phyloP scores from a whole-genome alignment of 2,888 invertebrate species.

The Pachycephus smyrnensis region DNA sequence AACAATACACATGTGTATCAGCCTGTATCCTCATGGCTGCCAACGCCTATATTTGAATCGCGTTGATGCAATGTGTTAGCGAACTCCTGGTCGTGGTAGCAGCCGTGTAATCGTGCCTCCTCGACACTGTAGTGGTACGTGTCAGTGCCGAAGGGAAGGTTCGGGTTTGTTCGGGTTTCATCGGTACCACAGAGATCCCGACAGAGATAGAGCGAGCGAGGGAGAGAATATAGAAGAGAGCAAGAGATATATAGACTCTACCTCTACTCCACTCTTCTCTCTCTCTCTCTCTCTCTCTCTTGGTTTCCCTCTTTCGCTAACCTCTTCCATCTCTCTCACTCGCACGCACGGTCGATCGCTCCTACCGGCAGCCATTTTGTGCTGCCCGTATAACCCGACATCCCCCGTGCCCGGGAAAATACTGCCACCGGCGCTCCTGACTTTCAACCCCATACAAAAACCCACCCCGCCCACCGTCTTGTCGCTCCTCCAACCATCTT shows the following conservation, averaged over 20 bases:
- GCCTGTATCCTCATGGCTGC: constrained; percentile 23
- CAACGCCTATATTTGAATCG: constrained; percentile 33
- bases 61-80: constrained; percentile 29
- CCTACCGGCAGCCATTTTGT: constrained; percentile 61
- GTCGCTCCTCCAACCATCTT: neutral
- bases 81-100: neutral
- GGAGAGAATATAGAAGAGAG: neutral
- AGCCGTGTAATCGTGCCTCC: neutral
- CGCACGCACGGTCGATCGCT: constrained; percentile 59
- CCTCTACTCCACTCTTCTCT: neutral
- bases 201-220: constrained; percentile 12
- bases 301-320: neutral
- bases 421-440: constrained; percentile 39
- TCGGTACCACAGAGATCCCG: constrained; percentile 6
- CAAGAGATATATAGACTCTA: neutral
- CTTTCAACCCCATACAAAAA: constrained; percentile 1
- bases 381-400: constrained; percentile 47
- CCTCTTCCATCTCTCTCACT: constrained; percentile 30
- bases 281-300: neutral
- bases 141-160: constrained; percentile 15
- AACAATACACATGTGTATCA: constrained; percentile 4
- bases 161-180: neutral
- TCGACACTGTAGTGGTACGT: neutral
- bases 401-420: constrained; percentile 55
- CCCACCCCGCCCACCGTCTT: neutral